Evolutionary conservation across 1,140 invertebrate genomes (phyloP).

Genomic region (Pachyrhynchus sulphureomaculatus): DNA sequence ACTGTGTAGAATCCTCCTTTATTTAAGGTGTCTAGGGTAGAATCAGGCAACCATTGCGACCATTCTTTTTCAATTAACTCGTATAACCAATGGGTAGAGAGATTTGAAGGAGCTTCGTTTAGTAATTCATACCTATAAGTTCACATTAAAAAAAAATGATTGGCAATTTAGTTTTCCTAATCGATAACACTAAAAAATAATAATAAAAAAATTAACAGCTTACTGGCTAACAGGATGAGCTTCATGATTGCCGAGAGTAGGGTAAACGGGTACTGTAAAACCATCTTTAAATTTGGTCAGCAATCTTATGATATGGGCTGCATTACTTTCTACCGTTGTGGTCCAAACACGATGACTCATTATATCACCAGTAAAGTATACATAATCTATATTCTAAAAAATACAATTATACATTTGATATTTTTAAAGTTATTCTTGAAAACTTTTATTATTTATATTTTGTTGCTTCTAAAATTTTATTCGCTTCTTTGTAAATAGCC

Average conservation of each 20-base stretch:
- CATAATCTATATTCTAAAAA: conserved; percentile 59
- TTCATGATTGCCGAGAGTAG: conserved; percentile 87
- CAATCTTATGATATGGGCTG: conserved; percentile 56
- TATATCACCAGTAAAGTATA: conserved; percentile 86
- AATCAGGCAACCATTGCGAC: conserved; percentile 64
- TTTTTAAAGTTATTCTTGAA: too few relatives aligned
- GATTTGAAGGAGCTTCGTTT: conserved; percentile 52
- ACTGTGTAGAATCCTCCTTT: conserved; percentile 74
- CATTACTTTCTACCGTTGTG: conserved; percentile 68
- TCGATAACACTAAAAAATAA: too few relatives aligned
- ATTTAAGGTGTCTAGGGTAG: conserved; percentile 60
- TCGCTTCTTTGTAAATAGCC: too few relatives aligned
- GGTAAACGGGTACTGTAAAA: conserved; percentile 65
- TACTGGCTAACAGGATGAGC: conserved; percentile 82
- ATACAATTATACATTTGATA: too few relatives aligned
- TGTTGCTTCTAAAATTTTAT: too few relatives aligned
- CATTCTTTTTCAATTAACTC: conserved; percentile 63
- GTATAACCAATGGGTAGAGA: conserved; percentile 70
- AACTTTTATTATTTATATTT: too few relatives aligned
- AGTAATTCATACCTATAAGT: conserved; percentile 71
- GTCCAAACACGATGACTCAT: conserved; percentile 87
- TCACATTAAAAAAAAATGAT: not conserved
- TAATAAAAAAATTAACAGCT: too few relatives aligned
- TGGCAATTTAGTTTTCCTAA: not conserved
- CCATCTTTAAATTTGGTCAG: conserved; percentile 60